Evolutionary conservation across 2,888 invertebrate genomes (phyloP), one percentile per base, ranked within the genome.

Genomic region (Periphyllus acericola): DNA sequence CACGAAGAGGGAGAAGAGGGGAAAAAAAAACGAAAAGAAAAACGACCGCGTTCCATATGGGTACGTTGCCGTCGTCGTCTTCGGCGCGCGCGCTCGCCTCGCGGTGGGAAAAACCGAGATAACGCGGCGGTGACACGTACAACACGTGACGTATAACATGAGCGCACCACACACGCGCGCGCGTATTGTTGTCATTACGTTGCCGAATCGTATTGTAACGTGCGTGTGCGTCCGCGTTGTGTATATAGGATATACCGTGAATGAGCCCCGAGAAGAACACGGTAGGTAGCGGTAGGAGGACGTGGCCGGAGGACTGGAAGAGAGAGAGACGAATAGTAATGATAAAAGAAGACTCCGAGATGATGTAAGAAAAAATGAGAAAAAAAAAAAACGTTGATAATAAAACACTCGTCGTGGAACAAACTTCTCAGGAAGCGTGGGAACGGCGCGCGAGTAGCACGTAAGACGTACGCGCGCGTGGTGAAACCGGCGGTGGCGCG

Each of bases 341-440:
- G 52, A 75, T 32, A 72, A 85, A 55, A 71, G 36, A 72, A 36
- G n/a, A 36, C 36, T 76, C 25, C 75, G n/a, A 74, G 87, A 87
- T 72, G 81, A 74, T 25, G 40, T 55, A 36, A 52, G 52, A 85
- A 46, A 60, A 68, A 71, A 29, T 40, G n/a, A n/a, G n/a, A 19
- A 71, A 9, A 60, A 79, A 79, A 79, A 36, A 80, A 36, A n/a
- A 34, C 32, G 68, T 68, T 55, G 80, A 81, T 40, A 72, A 86
- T 86, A 78, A 86, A 86, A 86, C 86, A 74, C 80, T 81, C 60
- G 87, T 87, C 80, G 72, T 87, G 87, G 81, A 87, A 87, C 87
- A 81, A 81, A 87, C 87, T 87, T 87, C 87, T 87, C 87, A 87
- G 87, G 87, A 87, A 87, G 80, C 87, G 87, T 87, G 87, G 87